Evolutionary conservation across 2,888 invertebrate species (phyloP).

Genomic region (Podabrus alpinus): DNA sequence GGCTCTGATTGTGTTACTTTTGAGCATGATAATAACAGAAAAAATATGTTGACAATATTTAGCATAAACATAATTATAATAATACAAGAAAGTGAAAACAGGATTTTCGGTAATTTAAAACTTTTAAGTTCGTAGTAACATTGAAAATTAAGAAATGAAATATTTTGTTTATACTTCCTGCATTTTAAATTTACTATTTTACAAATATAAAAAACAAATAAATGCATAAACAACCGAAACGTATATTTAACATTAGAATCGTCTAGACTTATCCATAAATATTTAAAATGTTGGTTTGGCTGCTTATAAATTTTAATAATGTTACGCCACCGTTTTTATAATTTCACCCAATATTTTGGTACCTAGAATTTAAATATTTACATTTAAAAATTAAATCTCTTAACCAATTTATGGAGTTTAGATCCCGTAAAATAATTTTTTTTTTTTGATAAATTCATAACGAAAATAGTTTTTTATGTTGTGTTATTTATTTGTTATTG

Average conservation of each 20-base stretch:
- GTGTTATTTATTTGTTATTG: no score
- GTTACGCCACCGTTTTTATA: constrained; percentile 17
- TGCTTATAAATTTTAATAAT: constrained; percentile 29
- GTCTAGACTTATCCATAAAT: constrained; percentile 39
- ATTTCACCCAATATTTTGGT: neutral
- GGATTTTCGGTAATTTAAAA: neutral
- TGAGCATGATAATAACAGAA: neutral
- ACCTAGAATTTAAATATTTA: neutral
- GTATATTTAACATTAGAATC: constrained; percentile 28
- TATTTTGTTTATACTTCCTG: neutral
- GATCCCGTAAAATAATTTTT: neutral
- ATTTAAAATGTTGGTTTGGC: constrained; percentile 42
- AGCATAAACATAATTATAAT: neutral
- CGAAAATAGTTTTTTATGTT: neutral
- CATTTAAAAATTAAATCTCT: neutral
- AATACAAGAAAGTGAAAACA: neutral
- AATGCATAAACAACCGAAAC: constrained; percentile 25
- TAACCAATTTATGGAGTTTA: neutral
- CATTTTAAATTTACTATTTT: constrained; percentile 19
- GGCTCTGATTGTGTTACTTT: no score
- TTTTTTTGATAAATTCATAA: neutral
- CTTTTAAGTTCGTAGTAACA: neutral
- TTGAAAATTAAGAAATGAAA: neutral
- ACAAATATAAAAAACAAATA: constrained; percentile 30
- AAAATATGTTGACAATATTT: neutral